Percentiles rank a stretch among this genome's conserved stretches.
phyloP scores from a whole-genome alignment of 2,113 vertebrate genomes.

The Ochotona princeps region DNA sequence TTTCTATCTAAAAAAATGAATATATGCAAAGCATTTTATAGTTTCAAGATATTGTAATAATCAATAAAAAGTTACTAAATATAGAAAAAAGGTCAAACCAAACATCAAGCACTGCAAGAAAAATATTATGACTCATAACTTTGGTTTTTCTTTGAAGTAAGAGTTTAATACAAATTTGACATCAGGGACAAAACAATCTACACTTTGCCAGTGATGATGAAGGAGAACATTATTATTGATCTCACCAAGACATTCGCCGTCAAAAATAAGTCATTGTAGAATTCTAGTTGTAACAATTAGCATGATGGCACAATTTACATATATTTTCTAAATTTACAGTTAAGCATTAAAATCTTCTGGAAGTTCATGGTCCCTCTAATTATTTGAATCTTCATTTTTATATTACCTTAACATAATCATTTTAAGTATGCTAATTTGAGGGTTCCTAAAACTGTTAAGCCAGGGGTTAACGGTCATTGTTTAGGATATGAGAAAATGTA shows the following conservation, averaged over 20 bases:
- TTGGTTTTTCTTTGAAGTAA: background rate
- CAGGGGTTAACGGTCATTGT: background rate
- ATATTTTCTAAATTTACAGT: background rate
- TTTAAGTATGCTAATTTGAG: background rate
- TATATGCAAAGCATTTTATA: too few species aligned
- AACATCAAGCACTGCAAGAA: background rate
- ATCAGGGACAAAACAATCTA: conserved; percentile 12
- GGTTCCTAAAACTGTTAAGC: too few species aligned
- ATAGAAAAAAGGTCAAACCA: background rate
- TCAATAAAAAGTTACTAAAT: too few species aligned
- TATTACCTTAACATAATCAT: background rate
- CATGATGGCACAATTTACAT: background rate
- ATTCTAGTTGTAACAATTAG: background rate
- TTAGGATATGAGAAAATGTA: background rate
- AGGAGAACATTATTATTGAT: conserved; percentile 1
- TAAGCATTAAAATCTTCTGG: background rate
- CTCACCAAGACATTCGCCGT: conserved; percentile 13
- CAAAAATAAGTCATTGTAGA: background rate
- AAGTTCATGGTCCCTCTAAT: background rate
- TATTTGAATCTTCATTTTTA: conserved; percentile 36
- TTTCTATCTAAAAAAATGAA: too few species aligned
- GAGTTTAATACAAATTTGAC: background rate
- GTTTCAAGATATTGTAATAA: too few species aligned
- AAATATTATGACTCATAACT: background rate
- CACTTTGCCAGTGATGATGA: background rate